These are phyloP conservation scores for Tribolium freemani DNA, from an alignment of 2,888 invertebrate species.

Conservation along the genomic window DNA sequence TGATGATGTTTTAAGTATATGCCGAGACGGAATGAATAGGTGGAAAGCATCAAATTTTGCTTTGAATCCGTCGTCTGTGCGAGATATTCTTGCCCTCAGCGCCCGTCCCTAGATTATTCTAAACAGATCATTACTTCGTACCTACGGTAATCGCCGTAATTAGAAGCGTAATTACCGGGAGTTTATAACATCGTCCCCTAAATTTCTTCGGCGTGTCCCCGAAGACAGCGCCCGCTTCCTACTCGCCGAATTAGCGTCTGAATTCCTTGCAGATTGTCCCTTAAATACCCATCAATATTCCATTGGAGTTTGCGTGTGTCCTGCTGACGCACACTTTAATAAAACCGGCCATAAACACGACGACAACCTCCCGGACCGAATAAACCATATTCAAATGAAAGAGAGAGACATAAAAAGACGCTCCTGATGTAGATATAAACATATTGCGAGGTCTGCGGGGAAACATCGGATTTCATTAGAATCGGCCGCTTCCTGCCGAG, in stretches of 20 bases:
- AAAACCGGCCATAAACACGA: slow-evolving; percentile 27
- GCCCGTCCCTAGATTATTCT: slow-evolving; percentile 31
- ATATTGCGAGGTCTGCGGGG: slow-evolving; percentile 45
- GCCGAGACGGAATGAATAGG: slow-evolving; percentile 10
- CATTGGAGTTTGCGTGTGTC: slow-evolving; percentile 8
- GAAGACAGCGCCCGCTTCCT: slow-evolving; percentile 7
- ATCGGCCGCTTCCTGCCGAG: slow-evolving; percentile 47
- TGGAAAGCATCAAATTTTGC: slow-evolving; percentile 20
- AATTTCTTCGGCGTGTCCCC: slow-evolving; percentile 35
- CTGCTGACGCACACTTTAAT: slow-evolving; percentile 29
- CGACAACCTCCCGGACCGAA: slow-evolving; percentile 17
- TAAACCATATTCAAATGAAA: slow-evolving; percentile 32
- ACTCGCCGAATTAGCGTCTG: slow-evolving; percentile 20
- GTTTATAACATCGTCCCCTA: slow-evolving; percentile 36
- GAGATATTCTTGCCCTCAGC: slow-evolving; percentile 1
- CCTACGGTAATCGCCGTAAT: slow-evolving; percentile 43
- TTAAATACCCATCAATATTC: slow-evolving; percentile 34
- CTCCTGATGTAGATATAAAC: slow-evolving; percentile 34
- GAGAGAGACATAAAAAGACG: slow-evolving; percentile 9
- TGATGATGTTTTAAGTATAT: slow-evolving; percentile 25
- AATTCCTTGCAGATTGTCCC: slow-evolving; percentile 29
- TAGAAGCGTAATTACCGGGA: slow-evolving; percentile 43
- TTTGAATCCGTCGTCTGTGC: slow-evolving; percentile 8
- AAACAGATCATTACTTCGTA: slow-evolving; percentile 43
- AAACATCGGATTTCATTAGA: slow-evolving; percentile 54